These are phyloP conservation scores for Apodemus sylvaticus DNA, from an alignment of 2,113 vertebrate genomes.

Conservation along the genomic window DNA sequence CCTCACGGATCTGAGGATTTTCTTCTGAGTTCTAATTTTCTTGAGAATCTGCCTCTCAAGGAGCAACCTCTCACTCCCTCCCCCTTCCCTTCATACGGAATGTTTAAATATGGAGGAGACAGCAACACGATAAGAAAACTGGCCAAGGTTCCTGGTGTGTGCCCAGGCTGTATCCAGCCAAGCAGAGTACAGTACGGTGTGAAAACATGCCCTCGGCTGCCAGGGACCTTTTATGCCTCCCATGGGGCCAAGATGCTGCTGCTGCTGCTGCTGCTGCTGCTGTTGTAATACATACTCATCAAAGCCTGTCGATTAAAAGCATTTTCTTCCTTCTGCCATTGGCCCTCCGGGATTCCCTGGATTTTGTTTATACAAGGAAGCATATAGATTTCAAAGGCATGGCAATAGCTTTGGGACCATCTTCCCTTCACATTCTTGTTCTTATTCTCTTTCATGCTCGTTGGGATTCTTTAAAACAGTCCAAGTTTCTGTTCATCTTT, in stretches of 20 bases:
- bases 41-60: background rate
- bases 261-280: background rate
- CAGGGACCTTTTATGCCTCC: background rate
- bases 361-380: slow-evolving; percentile 10
- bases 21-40: background rate
- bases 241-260: background rate
- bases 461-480: background rate
- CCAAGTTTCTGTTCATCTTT: too few species aligned
- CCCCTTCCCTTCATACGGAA: background rate
- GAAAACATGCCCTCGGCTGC: background rate
- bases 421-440: background rate
- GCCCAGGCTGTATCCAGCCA: background rate
- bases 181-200: background rate
- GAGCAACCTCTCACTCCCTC: background rate
- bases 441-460: background rate
- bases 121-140: background rate
- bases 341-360: background rate
- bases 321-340: background rate
- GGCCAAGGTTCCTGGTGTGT: background rate
- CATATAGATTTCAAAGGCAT: background rate
- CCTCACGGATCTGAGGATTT: background rate
- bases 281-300: background rate
- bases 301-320: background rate
- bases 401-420: background rate
- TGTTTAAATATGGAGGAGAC: background rate